Conservation (phyloP, 2,888 invertebrate species). For the Brachypalpus laphriformis region DNA sequence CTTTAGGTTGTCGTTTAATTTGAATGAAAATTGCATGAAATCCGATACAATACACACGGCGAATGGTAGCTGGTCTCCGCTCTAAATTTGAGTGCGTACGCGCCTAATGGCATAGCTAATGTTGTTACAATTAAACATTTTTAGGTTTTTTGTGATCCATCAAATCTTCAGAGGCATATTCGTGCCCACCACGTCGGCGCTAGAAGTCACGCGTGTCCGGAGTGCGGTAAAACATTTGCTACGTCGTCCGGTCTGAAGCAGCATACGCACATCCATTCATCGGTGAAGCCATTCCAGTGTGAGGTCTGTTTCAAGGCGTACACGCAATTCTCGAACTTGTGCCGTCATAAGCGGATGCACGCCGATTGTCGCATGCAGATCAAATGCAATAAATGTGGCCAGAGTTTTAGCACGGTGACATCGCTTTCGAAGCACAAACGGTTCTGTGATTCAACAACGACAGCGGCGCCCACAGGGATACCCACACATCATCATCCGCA, state of each 20-base stretch:
- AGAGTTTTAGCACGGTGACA: slow-evolving; percentile 95
- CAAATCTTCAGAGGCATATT: slow-evolving; percentile 98
- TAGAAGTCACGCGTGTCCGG: slow-evolving; percentile 97
- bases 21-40: slow-evolving; percentile 74
- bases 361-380: slow-evolving; percentile 96
- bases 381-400: slow-evolving; percentile 97
- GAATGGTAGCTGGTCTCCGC: slow-evolving; percentile 75
- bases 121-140: slow-evolving; percentile 78
- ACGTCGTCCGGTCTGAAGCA: slow-evolving; percentile 99
- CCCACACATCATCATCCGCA: slow-evolving; percentile 78
- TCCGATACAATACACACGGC: slow-evolving; percentile 57
- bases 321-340: slow-evolving; percentile 99
- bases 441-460: slow-evolving; percentile 93
- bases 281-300: slow-evolving; percentile 98
- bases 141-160: slow-evolving; percentile 97
- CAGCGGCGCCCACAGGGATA: slow-evolving; percentile 83
- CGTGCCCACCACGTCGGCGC: slow-evolving; percentile 97
- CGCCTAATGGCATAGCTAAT: slow-evolving; percentile 60
- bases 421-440: slow-evolving; percentile 97
- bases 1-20: slow-evolving; percentile 65
- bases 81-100: slow-evolving; percentile 63
- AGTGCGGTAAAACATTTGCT: slow-evolving; percentile 99
- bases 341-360: slow-evolving; percentile 99
- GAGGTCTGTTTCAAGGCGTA: slow-evolving; percentile 99
- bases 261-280: slow-evolving; percentile 99